Base-by-base conservation (phyloP, 2,888 invertebrate species). In the Oasisia sp. region DNA sequence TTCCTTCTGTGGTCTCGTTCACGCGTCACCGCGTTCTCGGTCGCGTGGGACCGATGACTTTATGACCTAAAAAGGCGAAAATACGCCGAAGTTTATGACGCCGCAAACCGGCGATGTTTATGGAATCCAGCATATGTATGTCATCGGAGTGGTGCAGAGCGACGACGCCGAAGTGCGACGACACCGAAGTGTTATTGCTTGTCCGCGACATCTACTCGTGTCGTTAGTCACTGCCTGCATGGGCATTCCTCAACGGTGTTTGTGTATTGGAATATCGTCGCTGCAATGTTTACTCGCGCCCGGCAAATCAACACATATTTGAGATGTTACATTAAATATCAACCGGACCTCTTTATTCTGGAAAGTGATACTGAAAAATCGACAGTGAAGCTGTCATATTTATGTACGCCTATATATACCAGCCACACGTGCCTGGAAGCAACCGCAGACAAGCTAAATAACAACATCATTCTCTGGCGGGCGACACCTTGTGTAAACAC, bases 21-120 rank as follows among this genome's bases (percentile, higher is more conserved):
- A 74, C 74, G 74, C 74, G n/a, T n/a, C 74, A n/a, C 27, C 74
- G 74, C 19, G 27, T 74, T 74, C 74, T 74, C 27, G 74, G 19
- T 74, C 74, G 74, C 14, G 38, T 27, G 19, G 27, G 74, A 74
- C 74, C 74, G 74, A 74, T 27, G 74, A n/a, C 74, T 74, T 74
- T 27, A 27, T 74, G 74, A 74, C 74, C 74, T 74, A 74, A 74
- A 74, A 74, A 74, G 74, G 74, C 74, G 74, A 74, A 74, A 74
- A 74, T 74, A 74, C 74, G 74, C n/a, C 74, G 74, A 7, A 27
- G 74, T 74, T 27, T 74, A 74, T 27, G 74, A 74, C n/a, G 74
- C 14, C 74, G n/a, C 74, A 2, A n/a, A 74, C 74, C 74, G n/a
- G 27, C 74, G 74, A 74, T 74, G 74, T 74, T 74, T 74, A 74